Percentiles rank a stretch among this genome's conserved stretches.
These are phyloP conservation scores for Bellardia bayeri DNA, from an alignment of 2,888 invertebrate species.

Conservation along the genomic window DNA sequence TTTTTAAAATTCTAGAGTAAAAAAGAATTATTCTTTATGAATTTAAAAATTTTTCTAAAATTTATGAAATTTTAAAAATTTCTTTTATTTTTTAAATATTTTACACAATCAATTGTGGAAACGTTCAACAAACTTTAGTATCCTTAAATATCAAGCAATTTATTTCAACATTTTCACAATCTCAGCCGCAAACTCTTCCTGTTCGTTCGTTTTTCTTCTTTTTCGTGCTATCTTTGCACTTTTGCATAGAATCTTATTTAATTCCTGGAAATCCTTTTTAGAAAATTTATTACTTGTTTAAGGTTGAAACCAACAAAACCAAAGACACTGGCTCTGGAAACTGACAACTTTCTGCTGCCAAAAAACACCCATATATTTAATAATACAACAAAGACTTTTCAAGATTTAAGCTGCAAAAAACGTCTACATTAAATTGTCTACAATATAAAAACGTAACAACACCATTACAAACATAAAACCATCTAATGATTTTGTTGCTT, in stretches of 20 bases:
- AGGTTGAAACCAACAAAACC: conserved; percentile 23
- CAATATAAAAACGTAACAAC: conserved; percentile 45
- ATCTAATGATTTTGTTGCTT: conserved; percentile 37
- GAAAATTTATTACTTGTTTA: conserved; percentile 67
- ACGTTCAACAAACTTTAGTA: too few relatives aligned
- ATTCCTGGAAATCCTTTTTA: conserved; percentile 70
- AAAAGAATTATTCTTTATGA: too few relatives aligned
- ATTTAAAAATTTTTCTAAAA: too few relatives aligned
- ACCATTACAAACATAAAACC: conserved; percentile 43
- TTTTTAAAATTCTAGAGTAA: too few relatives aligned
- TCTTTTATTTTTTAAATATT: too few relatives aligned
- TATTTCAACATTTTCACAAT: background rate
- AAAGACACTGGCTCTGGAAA: conserved; percentile 29
- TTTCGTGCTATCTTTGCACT: background rate
- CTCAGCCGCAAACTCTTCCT: background rate
- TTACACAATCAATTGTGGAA: too few relatives aligned
- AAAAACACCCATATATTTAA: conserved; percentile 12
- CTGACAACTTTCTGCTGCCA: conserved; percentile 39
- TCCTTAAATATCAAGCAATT: background rate
- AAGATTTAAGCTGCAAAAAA: conserved; percentile 48
- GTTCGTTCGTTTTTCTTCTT: background rate
- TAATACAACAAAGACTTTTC: conserved; percentile 51
- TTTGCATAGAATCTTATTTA: conserved; percentile 58
- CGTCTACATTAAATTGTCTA: conserved; percentile 43
- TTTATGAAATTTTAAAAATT: too few relatives aligned